Evolutionary conservation across 2,113 vertebrate genomes (phyloP), one percentile per base, ranked within the genome.

Genomic region (Gallinago undulata): DNA sequence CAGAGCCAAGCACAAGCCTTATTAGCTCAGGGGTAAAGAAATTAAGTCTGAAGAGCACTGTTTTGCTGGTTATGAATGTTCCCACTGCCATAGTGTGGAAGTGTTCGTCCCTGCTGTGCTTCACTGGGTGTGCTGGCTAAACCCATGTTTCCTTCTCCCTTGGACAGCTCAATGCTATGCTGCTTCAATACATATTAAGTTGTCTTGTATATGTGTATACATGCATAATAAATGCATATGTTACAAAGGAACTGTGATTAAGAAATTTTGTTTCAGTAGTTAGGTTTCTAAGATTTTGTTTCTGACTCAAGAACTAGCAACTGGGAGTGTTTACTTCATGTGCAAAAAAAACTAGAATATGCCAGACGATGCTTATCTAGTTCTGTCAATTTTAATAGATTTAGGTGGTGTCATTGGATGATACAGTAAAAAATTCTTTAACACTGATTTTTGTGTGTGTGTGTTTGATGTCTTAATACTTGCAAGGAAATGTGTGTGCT

Each of bases 381-480:
- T 67, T 70, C 69, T 74, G 27, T n/a, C 48, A 56, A 1, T 87
- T 75, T 53, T 13, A 17, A 72, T 39, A 82, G 31, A 64, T 60
- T 93, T 83, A 41, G n/a, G 14, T 57, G 57, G 47, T 76, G 27
- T 43, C 78, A 33, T 16, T 80, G 57, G 33, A 30, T 60, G 68
- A 39, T 8, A 3, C 30, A 45, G 19, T 72, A 57, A 64, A 74
- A 86, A 72, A 23, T 43, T 84, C 55, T 76, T 19, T 33, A 48
- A 35, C 0, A 0, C 11, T 37, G 19, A 55, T 31, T n/a, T 33
- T 59, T 31, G 9, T 47, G 47, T 47, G 47, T 66, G 56, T 62
- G 18, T n/a, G 64, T 96, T 92, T 72, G 43, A 70, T 84, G 39
- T 39, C 30, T 90, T 84, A 81, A 84, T 89, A 11, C 47, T 92